phyloP scores from a whole-genome alignment of 2,888 invertebrate species.

The Cheilosia grossa region DNA sequence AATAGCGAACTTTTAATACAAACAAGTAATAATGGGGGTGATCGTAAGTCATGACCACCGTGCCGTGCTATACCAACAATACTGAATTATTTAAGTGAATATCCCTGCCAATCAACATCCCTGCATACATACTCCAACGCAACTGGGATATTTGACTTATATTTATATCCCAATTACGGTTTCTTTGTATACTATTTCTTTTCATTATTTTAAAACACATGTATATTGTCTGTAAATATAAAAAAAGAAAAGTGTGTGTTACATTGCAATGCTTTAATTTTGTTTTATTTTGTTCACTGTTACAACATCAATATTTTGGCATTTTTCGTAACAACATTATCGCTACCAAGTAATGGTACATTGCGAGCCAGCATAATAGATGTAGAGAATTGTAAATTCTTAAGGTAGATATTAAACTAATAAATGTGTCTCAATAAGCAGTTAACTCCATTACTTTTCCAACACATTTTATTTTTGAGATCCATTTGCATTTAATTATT shows the following conservation, averaged over 20 bases:
- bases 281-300: neutral
- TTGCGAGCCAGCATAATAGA: slow-evolving; percentile 19
- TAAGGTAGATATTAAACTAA: slow-evolving; percentile 12
- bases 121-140: neutral
- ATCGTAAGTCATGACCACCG: too few species aligned
- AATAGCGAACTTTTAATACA: too few species aligned
- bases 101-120: too few species aligned
- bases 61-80: too few species aligned
- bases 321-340: too few species aligned
- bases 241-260: neutral
- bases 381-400: slow-evolving; percentile 24
- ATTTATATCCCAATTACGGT: neutral
- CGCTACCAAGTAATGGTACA: neutral
- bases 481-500: too few species aligned
- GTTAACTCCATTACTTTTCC: too few species aligned
- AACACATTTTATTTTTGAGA: too few species aligned
- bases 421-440: neutral
- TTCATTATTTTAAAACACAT: neutral
- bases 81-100: too few species aligned
- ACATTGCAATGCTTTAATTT: neutral
- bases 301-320: too few species aligned
- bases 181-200: neutral
- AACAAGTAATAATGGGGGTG: too few species aligned
- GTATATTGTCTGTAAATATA: slow-evolving; percentile 25
- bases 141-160: slow-evolving; percentile 7